phyloP scores from a whole-genome alignment of 2,113 vertebrate species.

The Albula goreensis region DNA sequence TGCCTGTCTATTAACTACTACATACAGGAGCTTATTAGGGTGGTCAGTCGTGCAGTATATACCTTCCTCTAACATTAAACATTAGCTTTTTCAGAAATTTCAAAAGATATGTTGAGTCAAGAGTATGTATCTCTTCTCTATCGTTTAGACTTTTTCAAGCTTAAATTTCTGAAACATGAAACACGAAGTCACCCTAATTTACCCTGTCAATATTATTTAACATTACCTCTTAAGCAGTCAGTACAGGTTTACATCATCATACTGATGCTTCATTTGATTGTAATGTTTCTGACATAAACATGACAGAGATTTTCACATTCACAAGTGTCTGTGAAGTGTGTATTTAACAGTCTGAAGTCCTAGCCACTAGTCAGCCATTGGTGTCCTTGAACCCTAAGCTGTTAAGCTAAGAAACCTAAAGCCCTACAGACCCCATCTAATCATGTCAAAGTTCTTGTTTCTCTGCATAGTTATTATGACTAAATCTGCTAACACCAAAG shows the following conservation, averaged over 20 bases:
- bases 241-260: background rate
- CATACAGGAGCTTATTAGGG: background rate
- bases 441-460: background rate
- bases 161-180: background rate
- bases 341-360: background rate
- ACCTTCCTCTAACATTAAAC: background rate
- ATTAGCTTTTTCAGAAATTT: background rate
- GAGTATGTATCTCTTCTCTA: background rate
- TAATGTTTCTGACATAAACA: background rate
- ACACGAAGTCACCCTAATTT: background rate
- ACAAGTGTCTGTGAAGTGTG: background rate
- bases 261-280: too few species aligned
- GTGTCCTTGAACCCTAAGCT: slow-evolving; percentile 5
- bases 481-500: background rate
- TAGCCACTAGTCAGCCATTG: background rate
- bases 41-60: background rate
- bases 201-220: background rate
- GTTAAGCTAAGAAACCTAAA: background rate
- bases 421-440: background rate
- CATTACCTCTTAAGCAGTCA: background rate
- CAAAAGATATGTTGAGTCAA: background rate
- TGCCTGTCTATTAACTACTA: background rate
- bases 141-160: background rate
- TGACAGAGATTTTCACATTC: background rate
- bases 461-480: background rate